Conservation (phyloP, 2,113 vertebrate species). For the Nycticorax nycticorax region DNA sequence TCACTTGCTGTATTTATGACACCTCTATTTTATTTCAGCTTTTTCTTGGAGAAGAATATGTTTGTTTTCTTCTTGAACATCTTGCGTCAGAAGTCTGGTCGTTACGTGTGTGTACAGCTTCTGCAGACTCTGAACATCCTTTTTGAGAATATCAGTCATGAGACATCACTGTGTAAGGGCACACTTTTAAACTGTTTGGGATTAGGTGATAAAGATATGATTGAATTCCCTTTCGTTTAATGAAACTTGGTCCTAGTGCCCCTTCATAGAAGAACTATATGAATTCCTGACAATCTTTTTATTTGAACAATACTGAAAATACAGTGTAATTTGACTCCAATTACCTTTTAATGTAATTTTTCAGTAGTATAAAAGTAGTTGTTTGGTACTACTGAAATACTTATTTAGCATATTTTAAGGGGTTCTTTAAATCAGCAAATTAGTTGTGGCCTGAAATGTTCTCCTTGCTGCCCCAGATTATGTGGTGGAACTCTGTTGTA, state of each 20-base stretch:
- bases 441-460: neutral
- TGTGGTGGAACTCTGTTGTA: neutral
- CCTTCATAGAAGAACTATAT: neutral
- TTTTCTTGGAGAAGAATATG: constrained; percentile 99
- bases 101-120: constrained; percentile 97
- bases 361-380: neutral
- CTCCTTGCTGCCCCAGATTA: neutral
- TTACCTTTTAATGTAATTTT: neutral
- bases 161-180: constrained; percentile 94
- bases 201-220: neutral
- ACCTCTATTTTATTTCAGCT: constrained; percentile 75
- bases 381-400: neutral
- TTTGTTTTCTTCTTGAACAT: constrained; percentile 99
- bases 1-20: neutral
- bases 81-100: constrained; percentile 94
- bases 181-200: neutral
- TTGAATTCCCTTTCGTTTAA: neutral
- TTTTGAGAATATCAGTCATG: constrained; percentile 98
- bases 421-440: neutral
- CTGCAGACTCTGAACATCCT: constrained; percentile 98
- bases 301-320: neutral
- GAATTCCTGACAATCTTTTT: neutral
- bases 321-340: neutral
- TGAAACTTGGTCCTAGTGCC: neutral
- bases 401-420: neutral